Conservation (phyloP, 2,888 invertebrate species). For the Noctua comes region DNA sequence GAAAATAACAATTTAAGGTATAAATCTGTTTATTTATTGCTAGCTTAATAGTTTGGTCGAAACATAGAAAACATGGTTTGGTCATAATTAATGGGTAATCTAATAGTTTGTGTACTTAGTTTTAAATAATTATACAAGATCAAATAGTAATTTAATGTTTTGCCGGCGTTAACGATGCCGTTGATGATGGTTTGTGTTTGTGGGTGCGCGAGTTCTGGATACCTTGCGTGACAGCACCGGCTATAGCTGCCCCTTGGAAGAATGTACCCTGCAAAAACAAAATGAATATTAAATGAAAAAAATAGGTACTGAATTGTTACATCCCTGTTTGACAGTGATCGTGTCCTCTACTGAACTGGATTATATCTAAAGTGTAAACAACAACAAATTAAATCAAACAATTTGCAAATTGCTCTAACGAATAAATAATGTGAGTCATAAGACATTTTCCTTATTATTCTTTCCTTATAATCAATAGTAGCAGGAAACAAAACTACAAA, state of each 20-base stretch:
- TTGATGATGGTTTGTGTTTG: constrained; percentile 63
- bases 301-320: background rate
- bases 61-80: background rate
- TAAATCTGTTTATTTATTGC: constrained; percentile 6
- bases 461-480: constrained; percentile 6
- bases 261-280: constrained; percentile 72
- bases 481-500: constrained; percentile 20
- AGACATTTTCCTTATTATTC: constrained; percentile 25
- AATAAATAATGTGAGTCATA: background rate
- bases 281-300: background rate
- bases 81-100: background rate
- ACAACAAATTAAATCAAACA: background rate
- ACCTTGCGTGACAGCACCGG: constrained; percentile 72
- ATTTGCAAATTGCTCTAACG: background rate
- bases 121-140: background rate
- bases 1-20: constrained; percentile 1
- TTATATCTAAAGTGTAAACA: background rate
- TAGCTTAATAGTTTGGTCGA: background rate
- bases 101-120: background rate
- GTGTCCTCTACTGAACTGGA: background rate
- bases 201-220: constrained; percentile 67
- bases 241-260: constrained; percentile 73
- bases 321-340: background rate
- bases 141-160: constrained; percentile 48
- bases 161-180: constrained; percentile 16